phyloP scores from a whole-genome alignment of 2,797 vertebrate genomes.

The Merluccius polli region DNA sequence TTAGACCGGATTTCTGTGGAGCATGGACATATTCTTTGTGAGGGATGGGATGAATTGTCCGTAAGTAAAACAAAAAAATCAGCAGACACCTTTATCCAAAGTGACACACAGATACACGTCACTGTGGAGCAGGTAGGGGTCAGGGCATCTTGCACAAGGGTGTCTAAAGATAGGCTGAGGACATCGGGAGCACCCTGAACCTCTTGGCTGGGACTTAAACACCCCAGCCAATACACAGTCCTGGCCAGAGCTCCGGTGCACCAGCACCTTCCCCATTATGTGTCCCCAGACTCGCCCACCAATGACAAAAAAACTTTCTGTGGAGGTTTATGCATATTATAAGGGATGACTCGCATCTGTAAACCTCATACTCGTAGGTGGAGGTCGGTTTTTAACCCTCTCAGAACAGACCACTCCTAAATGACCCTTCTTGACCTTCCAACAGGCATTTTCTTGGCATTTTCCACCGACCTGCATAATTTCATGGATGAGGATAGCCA shows the following conservation, averaged over 20 bases:
- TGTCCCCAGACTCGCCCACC: background rate
- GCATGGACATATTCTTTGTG: no score
- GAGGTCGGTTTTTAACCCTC: background rate
- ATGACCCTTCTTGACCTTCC: background rate
- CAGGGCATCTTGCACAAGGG: background rate
- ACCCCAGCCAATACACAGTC: background rate
- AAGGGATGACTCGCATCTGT: background rate
- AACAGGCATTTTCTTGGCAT: background rate
- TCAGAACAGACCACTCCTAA: background rate
- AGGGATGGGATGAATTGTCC: no score
- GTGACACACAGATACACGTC: background rate
- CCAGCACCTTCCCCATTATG: background rate
- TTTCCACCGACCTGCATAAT: background rate
- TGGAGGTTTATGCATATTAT: background rate
- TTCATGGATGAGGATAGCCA: constrained; percentile 4
- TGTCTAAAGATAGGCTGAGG: background rate
- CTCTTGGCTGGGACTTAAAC: background rate
- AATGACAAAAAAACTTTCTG: background rate
- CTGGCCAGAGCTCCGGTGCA: background rate
- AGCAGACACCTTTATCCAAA: background rate
- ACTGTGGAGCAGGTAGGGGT: background rate
- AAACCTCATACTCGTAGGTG: background rate
- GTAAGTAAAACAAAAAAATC: no score
- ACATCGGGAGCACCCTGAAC: background rate
- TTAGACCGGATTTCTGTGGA: background rate